Conservation (phyloP, 2,113 vertebrate species). For the Megaceryle maxima region DNA sequence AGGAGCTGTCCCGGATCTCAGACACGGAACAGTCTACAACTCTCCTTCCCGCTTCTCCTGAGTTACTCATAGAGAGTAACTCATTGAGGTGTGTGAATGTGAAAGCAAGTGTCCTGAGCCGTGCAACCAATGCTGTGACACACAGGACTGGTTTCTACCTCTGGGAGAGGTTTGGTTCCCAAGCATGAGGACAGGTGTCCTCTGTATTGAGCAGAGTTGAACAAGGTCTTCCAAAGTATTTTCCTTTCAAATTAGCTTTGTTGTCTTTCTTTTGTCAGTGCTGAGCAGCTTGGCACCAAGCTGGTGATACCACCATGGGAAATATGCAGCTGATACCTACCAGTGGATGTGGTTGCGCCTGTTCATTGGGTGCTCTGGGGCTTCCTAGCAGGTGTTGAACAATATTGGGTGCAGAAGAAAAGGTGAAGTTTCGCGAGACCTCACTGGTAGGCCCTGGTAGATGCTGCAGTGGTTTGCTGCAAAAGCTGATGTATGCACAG, state of each 20-base stretch:
- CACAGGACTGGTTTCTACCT: neutral
- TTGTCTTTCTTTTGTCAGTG: neutral
- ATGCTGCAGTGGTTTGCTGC: neutral
- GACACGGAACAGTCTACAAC: neutral
- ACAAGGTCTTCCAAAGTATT: neutral
- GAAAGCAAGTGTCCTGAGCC: fast-evolving
- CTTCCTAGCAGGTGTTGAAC: neutral
- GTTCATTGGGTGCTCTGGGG: neutral
- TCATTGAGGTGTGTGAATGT: neutral
- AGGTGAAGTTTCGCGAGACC: neutral
- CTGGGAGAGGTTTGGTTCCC: neutral
- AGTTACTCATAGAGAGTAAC: neutral
- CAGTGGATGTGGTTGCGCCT: too few relatives aligned
- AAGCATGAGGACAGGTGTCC: neutral
- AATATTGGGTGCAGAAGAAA: neutral
- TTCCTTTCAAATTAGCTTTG: neutral
- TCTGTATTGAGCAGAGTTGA: neutral
- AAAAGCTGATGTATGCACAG: neutral
- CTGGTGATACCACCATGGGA: fast-evolving
- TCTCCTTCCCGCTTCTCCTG: fast-evolving
- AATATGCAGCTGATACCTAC: neutral
- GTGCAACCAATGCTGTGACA: fast-evolving
- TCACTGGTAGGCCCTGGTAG: neutral
- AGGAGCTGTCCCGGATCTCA: neutral
- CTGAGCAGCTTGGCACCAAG: neutral